These are phyloP conservation scores for Adela reaumurella DNA, from an alignment of 2,888 invertebrate species.

Conservation along the genomic window DNA sequence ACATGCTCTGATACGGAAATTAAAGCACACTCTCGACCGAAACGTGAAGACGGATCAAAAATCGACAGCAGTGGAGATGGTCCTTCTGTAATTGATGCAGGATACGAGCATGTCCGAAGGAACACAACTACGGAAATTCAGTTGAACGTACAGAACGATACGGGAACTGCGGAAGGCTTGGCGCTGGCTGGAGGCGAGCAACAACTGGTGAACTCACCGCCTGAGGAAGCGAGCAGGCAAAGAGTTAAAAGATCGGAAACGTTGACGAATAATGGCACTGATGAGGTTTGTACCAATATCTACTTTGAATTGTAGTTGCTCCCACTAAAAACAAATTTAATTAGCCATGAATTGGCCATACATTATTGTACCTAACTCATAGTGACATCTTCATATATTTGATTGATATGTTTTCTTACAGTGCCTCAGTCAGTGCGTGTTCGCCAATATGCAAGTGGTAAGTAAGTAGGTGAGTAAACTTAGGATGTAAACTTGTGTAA, in stretches of 20 bases:
- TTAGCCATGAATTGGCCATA: too few species aligned
- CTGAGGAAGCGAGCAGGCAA: not conserved
- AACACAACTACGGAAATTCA: not conserved
- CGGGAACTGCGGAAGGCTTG: not conserved
- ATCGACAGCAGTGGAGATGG: not conserved
- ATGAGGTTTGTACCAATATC: not conserved
- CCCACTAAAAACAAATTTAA: too few species aligned
- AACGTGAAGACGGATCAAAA: not conserved
- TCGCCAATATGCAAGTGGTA: constrained; percentile 49
- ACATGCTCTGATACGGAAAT: constrained; percentile 20
- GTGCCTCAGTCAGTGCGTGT: constrained; percentile 51
- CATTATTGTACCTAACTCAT: too few species aligned
- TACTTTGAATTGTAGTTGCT: too few species aligned
- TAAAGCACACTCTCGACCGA: constrained; percentile 1
- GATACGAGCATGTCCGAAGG: not conserved
- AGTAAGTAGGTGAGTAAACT: constrained; percentile 21
- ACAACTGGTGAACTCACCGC: not conserved
- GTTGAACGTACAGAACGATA: constrained; percentile 1
- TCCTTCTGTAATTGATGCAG: not conserved
- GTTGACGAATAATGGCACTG: not conserved
- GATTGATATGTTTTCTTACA: constrained; percentile 20
- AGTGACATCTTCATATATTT: not conserved
- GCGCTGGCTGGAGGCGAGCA: not conserved
- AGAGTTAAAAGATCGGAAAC: not conserved
- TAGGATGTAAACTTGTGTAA: too few species aligned